Base-by-base conservation (phyloP, 2,113 vertebrate species). In the Nothobranchius furzeri region DNA sequence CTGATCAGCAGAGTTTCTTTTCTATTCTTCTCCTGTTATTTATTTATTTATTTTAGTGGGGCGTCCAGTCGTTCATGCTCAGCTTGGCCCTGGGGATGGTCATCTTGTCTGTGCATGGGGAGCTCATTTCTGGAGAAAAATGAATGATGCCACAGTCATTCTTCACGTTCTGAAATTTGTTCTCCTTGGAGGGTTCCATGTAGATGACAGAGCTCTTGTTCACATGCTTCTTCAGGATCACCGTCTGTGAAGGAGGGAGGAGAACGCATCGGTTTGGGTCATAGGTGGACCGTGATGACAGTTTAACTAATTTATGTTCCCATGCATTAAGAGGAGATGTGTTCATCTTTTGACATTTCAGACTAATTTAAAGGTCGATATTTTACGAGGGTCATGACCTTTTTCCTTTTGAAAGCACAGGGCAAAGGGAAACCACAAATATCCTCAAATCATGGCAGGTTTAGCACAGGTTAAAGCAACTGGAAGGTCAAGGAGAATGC, bases 181-280 rank as follows among this genome's bases (percentile, higher is more conserved):
- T 92, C 80, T 94, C 93, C 78, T 91, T 93, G 51, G 91, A 92
- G 11, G 92, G 91, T 74, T 94, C 93, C 92, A 93, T 91, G 79
- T 94, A 93, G 36, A 93, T 90, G 72, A 94, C 92, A 0, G 92
- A 89, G 79, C 90, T 92, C 83, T 91, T 93, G 85, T 93, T 94
- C 14, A 93, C 80, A 2, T 94, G 93, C 70, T 94, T 94, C 85
- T 94, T 92, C 30, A 94, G 81, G 70, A 93, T 93, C 74, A 94
- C 92, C 0, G 92, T 91, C 93, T 94, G 54, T 35, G 35, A 24
- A n/a, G 9, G 35, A 12, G 52, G 2, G 12, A 20, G 12, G 60
- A 9, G 17, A 46, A 25, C 64, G 64, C 9, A 35, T 24, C 15
- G 24, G 10, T 36, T 66, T 46, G 20, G 30, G 0, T 53, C 43